Evolutionary conservation across 2,888 invertebrate species (phyloP).

Genomic region (Itoplectis maculator): DNA sequence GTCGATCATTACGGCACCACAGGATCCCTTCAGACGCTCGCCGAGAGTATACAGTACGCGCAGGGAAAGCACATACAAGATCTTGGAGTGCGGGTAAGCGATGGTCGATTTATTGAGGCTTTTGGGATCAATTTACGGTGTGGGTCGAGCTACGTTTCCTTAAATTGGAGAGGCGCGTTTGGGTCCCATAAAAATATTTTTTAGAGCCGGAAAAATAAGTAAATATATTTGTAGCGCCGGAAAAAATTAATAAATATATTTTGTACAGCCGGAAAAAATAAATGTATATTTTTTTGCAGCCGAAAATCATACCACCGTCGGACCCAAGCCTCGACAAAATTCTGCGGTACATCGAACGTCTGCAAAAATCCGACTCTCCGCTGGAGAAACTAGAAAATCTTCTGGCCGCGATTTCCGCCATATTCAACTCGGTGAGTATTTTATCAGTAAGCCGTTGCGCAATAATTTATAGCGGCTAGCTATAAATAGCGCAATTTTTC

Average conservation of each 20-base stretch:
- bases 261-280: no score
- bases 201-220: no score
- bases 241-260: no score
- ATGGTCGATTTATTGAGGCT: constrained; percentile 5
- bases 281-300: no score
- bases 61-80: constrained; percentile 89
- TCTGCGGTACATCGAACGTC: constrained; percentile 91
- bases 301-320: constrained; percentile 91
- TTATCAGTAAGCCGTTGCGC: background rate
- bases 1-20: constrained; percentile 94
- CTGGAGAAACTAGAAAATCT: constrained; percentile 96
- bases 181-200: no score
- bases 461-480: no score
- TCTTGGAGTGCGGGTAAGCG: constrained; percentile 88
- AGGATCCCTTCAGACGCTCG: constrained; percentile 90
- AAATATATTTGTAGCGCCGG: no score
- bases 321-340: constrained; percentile 91
- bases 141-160: background rate
- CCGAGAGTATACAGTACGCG: constrained; percentile 90
- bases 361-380: constrained; percentile 97
- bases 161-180: no score
- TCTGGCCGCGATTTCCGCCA: constrained; percentile 94
- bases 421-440: constrained; percentile 91
- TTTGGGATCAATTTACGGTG: no score
- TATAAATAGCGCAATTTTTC: constrained; percentile 38